Evolutionary conservation across 2,797 vertebrate genomes (phyloP).

Genomic region (Thaleichthys pacificus): DNA sequence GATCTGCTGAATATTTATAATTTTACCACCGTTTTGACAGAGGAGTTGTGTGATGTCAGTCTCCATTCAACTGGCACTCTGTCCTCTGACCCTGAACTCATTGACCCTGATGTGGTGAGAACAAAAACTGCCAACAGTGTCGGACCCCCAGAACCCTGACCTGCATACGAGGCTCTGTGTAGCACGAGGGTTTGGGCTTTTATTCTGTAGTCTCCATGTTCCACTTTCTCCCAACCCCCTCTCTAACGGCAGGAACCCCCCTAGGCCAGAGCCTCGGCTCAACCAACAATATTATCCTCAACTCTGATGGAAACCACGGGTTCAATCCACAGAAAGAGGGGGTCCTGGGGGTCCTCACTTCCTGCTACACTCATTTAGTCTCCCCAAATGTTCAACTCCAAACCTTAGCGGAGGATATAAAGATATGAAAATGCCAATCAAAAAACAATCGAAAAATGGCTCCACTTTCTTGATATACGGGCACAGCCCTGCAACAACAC

Average conservation of each 20-base stretch:
- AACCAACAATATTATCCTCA: conserved; percentile 52
- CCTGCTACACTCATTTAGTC: conserved; percentile 29
- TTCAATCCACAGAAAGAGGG: conserved; percentile 10
- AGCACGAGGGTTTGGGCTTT: neutral
- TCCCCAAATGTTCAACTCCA: conserved; percentile 5
- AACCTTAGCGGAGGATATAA: neutral
- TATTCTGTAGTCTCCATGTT: conserved; percentile 33
- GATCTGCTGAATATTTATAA: neutral
- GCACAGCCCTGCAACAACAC: neutral
- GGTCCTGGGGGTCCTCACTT: conserved; percentile 25
- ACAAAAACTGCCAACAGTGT: neutral
- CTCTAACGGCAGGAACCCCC: conserved; percentile 53
- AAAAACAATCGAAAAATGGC: no score
- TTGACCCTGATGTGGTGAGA: neutral
- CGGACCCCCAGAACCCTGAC: neutral
- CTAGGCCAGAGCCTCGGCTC: conserved; percentile 43
- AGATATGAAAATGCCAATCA: no score
- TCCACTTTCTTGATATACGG: neutral
- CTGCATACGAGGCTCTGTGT: neutral
- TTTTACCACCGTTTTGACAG: neutral
- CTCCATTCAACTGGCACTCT: neutral
- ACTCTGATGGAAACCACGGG: conserved; percentile 38
- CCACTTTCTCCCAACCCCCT: conserved; percentile 42
- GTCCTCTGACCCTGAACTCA: conserved; percentile 17
- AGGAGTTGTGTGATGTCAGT: conserved; percentile 10